These are phyloP conservation scores for Cariama cristata DNA, from an alignment of 2,113 vertebrate genomes.

Conservation along the genomic window DNA sequence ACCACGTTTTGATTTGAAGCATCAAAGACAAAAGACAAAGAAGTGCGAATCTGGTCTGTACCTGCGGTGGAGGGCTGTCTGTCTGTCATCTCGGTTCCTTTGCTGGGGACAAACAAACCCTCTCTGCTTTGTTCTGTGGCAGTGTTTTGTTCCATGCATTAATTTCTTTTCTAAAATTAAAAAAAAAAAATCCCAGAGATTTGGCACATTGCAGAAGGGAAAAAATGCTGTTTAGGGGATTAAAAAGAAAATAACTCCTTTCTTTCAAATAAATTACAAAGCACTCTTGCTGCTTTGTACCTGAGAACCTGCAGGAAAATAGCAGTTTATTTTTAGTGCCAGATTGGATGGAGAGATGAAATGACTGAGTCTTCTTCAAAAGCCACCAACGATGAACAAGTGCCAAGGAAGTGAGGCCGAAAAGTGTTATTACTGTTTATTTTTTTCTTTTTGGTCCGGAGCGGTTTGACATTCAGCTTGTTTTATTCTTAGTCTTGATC, in stretches of 20 bases:
- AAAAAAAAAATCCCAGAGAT: background rate
- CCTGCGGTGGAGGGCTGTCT: background rate
- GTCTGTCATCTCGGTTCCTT: background rate
- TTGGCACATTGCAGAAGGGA: background rate
- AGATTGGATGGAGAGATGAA: conserved; percentile 13
- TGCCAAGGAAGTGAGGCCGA: background rate
- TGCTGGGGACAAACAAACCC: conserved; percentile 13
- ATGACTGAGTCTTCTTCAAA: background rate
- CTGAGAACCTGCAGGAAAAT: conserved; percentile 15
- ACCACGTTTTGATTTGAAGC: conserved; percentile 20
- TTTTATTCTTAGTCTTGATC: background rate
- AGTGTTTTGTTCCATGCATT: background rate
- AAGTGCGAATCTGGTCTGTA: background rate
- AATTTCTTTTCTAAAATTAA: conserved; percentile 3
- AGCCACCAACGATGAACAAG: background rate
- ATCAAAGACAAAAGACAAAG: conserved; percentile 37
- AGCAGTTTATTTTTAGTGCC: conserved; percentile 24
- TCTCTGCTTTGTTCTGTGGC: conserved; percentile 33
- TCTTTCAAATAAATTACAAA: conserved; percentile 65
- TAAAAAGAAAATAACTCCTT: conserved; percentile 45
- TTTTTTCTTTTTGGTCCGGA: background rate
- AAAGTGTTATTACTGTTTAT: background rate
- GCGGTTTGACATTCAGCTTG: background rate
- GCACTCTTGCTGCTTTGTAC: conserved; percentile 44
- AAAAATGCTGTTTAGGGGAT: conserved; percentile 23